A percentile compares a stretch with the other conserved stretches of the same genome.
These are phyloP conservation scores for Diarsia dahlii DNA, from an alignment of 2,888 invertebrate species.

Conservation along the genomic window DNA sequence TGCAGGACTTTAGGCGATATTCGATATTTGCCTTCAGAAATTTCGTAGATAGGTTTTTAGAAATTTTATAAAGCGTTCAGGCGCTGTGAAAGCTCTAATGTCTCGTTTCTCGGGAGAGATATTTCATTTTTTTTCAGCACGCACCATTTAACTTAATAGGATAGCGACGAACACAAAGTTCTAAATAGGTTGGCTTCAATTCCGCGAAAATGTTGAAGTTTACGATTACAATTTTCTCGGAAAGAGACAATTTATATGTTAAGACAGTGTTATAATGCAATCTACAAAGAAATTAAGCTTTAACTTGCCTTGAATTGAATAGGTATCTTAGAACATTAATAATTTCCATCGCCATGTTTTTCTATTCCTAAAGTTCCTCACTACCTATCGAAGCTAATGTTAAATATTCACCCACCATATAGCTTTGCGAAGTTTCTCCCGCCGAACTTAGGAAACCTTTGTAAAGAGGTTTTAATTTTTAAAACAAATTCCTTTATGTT, in stretches of 20 bases:
- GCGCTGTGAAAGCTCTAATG: slow-evolving; percentile 11
- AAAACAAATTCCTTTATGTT: slow-evolving; percentile 56
- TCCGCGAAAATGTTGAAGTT: slow-evolving; percentile 19
- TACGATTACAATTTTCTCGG: slow-evolving; percentile 13
- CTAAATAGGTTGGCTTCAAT: slow-evolving; percentile 36
- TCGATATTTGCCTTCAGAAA: slow-evolving; percentile 37
- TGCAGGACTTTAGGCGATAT: slow-evolving; percentile 29
- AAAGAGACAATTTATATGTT: slow-evolving; percentile 9
- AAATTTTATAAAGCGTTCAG: slow-evolving; percentile 35
- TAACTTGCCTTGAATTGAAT: not conserved
- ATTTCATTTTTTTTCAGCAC: slow-evolving; percentile 32
- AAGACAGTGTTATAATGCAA: not conserved
- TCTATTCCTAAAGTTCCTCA: slow-evolving; percentile 36
- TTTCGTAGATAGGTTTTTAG: slow-evolving; percentile 31
- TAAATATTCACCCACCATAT: slow-evolving; percentile 58
- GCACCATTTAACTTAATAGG: slow-evolving; percentile 53
- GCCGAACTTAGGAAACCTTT: slow-evolving; percentile 52
- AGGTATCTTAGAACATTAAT: not conserved
- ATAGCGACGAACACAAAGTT: slow-evolving; percentile 32
- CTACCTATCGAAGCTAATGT: slow-evolving; percentile 33
- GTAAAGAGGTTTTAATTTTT: slow-evolving; percentile 62
- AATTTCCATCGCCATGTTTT: slow-evolving; percentile 5
- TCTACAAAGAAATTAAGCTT: not conserved
- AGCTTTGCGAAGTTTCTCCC: slow-evolving; percentile 55
- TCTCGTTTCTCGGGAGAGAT: slow-evolving; percentile 29